Base-by-base conservation (phyloP, 2,113 vertebrate genomes). In the Brachionichthys hirsutus region DNA sequence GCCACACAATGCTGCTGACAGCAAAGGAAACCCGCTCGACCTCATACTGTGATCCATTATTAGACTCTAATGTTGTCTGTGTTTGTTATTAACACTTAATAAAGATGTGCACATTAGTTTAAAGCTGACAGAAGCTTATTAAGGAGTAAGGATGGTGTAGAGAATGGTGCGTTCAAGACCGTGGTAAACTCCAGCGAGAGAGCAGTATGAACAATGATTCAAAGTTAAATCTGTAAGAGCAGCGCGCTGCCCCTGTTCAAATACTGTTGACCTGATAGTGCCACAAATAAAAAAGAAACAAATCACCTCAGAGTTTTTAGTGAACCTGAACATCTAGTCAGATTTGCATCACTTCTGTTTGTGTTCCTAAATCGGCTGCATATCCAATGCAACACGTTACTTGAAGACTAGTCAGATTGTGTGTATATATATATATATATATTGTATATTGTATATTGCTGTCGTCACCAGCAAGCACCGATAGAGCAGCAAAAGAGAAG, bases 1-100 rank as follows among this genome's bases (percentile, higher is more conserved):
- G 86, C 83, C 88, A 89, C 91, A 92, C 89, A 90, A 68, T 88
- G 91, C 91, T 93, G 90, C 94, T 94, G 94, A 93, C 93, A 93
- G 91, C 56, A 57, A 70, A 59, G 67, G 65, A 77, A 93, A 88
- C 59, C 86, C 81, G 81, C 49, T 72, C 94, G 94, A 95, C 92
- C 92, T 93, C 94, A 73, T 81, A 53, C 62, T 58, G 73, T 75
- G 85, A 86, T 89, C 91, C 85, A 55, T 73, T 78, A 81, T 40
- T 71, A 76, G 82, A 79, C 85, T 83, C 84, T 79, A 51, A 64
- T 63, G 78, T 71, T 84, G 85, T 81, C 82, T 81, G 73, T 76
- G 79, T 80, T 74, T 75, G 64, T 75, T 69, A 57, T 38, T 65
- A 54, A 71, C 66, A 65, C 67, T 76, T 58, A 77, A 77, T 65